phyloP scores from a whole-genome alignment of 2,888 invertebrate genomes.

The Leptinotarsa peninsularis region DNA sequence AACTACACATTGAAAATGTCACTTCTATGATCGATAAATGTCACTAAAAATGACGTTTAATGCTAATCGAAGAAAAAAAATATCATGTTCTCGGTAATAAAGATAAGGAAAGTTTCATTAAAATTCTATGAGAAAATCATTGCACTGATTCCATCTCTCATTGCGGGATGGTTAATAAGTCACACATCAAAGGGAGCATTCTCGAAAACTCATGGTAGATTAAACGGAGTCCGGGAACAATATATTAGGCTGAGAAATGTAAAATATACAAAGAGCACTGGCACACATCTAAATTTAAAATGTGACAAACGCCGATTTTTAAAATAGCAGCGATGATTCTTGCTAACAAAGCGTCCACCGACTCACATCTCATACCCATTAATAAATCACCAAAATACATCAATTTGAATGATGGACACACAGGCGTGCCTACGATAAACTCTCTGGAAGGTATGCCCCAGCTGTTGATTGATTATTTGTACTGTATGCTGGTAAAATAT shows the following conservation, averaged over 20 bases:
- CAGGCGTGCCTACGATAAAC: neutral
- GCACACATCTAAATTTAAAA: slow-evolving; percentile 44
- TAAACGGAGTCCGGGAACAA: slow-evolving; percentile 21
- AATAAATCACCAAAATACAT: slow-evolving; percentile 15
- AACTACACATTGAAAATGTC: too few species aligned
- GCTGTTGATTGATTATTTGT: too few species aligned
- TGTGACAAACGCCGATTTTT: slow-evolving; percentile 43
- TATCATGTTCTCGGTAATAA: neutral
- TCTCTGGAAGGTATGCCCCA: neutral
- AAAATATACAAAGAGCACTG: slow-evolving; percentile 37
- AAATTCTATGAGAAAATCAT: neutral
- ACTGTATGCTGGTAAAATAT: too few species aligned
- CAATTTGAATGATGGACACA: neutral
- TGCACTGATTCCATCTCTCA: neutral
- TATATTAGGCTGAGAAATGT: slow-evolving; percentile 6
- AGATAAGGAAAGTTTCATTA: neutral
- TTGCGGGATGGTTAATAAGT: slow-evolving; percentile 25
- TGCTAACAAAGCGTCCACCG: slow-evolving; percentile 23
- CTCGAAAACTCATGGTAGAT: slow-evolving; percentile 13
- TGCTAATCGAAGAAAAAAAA: too few species aligned
- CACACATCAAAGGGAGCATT: slow-evolving; percentile 23
- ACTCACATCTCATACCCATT: slow-evolving; percentile 15
- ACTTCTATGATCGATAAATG: too few species aligned
- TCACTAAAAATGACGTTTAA: too few species aligned
- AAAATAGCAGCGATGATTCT: slow-evolving; percentile 24